Conservation (phyloP, 2,797 vertebrate species). For the Philypnodon macrostomus region DNA sequence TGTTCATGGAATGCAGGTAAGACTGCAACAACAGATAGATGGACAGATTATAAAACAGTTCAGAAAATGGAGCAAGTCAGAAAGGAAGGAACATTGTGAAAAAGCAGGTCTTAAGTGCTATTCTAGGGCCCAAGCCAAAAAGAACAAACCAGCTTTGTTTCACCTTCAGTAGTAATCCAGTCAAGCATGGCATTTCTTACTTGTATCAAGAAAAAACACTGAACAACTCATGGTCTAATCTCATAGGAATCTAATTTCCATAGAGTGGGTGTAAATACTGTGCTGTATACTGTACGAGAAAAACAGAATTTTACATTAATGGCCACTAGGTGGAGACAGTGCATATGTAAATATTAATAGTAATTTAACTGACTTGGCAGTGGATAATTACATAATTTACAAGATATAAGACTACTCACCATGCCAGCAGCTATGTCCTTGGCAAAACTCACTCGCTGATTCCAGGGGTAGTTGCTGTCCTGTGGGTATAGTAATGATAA, state of each 20-base stretch:
- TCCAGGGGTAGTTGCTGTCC: conserved; percentile 93
- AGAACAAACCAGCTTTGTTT: conserved; percentile 40
- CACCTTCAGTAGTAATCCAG: conserved; percentile 24
- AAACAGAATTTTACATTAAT: conserved; percentile 7
- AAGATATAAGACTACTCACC: conserved; percentile 74
- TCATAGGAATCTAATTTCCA: conserved; percentile 39
- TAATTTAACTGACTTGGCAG: background rate
- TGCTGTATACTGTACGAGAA: background rate
- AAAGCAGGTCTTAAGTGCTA: conserved; percentile 17
- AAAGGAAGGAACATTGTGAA: conserved; percentile 9
- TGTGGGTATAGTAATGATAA: conserved; percentile 45
- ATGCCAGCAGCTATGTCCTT: conserved; percentile 94
- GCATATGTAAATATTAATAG: background rate
- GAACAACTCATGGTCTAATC: conserved; percentile 25
- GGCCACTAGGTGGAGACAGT: conserved; percentile 58
- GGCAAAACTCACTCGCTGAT: conserved; percentile 90
- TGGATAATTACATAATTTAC: background rate
- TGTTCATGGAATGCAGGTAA: conserved; percentile 98
- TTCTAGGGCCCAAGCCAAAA: conserved; percentile 20
- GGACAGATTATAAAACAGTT: conserved; percentile 13
- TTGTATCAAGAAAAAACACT: conserved; percentile 21
- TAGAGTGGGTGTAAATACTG: conserved; percentile 5
- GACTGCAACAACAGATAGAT: conserved; percentile 70
- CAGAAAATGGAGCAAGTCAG: conserved; percentile 3
- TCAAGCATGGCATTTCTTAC: conserved; percentile 29